Evolutionary conservation across 2,113 vertebrate species (phyloP), one percentile per base, ranked within the genome.

Genomic region (Paracanthobrama guichenoti): DNA sequence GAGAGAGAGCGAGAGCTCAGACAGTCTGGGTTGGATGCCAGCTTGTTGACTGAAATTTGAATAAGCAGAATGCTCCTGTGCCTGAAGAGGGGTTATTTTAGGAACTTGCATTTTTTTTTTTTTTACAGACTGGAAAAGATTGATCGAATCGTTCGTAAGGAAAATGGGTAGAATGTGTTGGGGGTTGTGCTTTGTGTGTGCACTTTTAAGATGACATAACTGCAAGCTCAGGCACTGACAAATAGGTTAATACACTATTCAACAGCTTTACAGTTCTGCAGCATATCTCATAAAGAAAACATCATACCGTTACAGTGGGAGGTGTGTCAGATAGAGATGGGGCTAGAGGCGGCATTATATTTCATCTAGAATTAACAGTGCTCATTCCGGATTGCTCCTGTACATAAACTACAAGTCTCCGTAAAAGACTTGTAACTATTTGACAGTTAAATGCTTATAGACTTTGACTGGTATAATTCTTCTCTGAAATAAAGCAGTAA

Each of bases 61-160:
- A 85, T 81, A 81, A 80, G 77, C 84, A 74, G 79, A 80, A 81
- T 74, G 72, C 59, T 66, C 69, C 48, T 53, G 69, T 42, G 78
- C 72, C 64, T 84, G 75, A 55, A 84, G 83, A 85, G 44, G 78
- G 55, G n/a, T 74, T 81, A 74, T 81, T 85, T 85, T 79, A 60
- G 44, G 78, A 64, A 55, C 26, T 18, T 42, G 42, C 42, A 24
- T 79, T 48, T 55, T 31, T 31, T 31, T 31, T 31, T 31, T 31
- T 35, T 79, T 60, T 35, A 80, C 46, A 76, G 64, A 67, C 48
- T 53, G 59, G 35, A 78, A 73, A 22, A 57, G 60, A 67, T 35
- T 79, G 73, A 66, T 76, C 6, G 57, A 76, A 28, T 16, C 18
- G 24, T 62, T 62, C 39, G 18, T 57, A 60, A 83, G 26, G 46